Evolutionary conservation across 1,140 invertebrate genomes (phyloP).

Genomic region (Pemphigus obesinymphae): DNA sequence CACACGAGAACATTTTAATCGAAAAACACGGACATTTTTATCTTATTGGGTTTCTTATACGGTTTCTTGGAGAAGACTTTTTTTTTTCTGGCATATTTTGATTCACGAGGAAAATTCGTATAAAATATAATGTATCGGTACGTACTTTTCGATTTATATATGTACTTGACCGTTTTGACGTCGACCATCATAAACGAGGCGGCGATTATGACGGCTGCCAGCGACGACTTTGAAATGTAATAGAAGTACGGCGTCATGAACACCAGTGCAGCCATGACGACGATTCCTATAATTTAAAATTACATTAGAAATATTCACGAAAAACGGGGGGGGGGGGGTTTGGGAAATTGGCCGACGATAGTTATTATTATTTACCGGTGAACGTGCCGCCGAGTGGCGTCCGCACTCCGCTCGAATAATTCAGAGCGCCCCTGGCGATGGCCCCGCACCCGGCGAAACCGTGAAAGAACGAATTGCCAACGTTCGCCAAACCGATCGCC

Average conservation of each 20-base stretch:
- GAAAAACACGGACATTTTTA: too few relatives aligned
- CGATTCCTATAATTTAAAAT: constrained; percentile 59
- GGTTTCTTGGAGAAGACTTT: too few relatives aligned
- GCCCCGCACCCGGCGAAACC: constrained; percentile 80
- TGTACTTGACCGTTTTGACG: constrained; percentile 67
- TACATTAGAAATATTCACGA: too few relatives aligned
- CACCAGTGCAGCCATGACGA: constrained; percentile 71
- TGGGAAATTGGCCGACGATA: too few relatives aligned
- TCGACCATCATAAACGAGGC: constrained; percentile 80
- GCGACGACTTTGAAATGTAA: constrained; percentile 71
- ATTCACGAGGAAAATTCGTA: too few relatives aligned
- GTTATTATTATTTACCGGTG: too few relatives aligned
- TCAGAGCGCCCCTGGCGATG: constrained; percentile 82
- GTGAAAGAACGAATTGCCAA: constrained; percentile 81
- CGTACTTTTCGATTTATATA: constrained; percentile 74
- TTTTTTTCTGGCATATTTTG: too few relatives aligned
- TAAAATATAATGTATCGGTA: too few relatives aligned
- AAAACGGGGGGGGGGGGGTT: too few relatives aligned
- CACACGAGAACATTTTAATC: too few relatives aligned
- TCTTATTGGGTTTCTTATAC: too few relatives aligned
- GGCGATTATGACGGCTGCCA: constrained; percentile 78
- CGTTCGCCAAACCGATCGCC: constrained; percentile 74
- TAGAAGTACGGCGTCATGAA: constrained; percentile 79
- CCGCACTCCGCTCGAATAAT: constrained; percentile 80
- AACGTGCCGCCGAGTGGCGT: constrained; percentile 80